phyloP scores from a whole-genome alignment of 2,888 invertebrate species.

The Orthosia gracilis region DNA sequence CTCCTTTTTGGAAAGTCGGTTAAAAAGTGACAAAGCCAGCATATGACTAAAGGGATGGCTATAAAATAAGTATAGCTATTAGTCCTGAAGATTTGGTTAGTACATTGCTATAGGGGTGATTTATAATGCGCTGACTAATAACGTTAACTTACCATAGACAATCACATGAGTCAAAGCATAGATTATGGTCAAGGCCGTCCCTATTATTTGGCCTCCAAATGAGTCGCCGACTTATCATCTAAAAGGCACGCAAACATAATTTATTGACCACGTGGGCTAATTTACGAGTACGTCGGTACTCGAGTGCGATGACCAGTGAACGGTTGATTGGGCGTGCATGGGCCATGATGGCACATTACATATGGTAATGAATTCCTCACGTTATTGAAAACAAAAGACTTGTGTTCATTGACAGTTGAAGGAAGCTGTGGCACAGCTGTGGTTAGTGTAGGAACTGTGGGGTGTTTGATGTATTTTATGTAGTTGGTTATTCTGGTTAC shows the following conservation, averaged over 20 bases:
- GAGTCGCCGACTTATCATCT: conserved; percentile 23
- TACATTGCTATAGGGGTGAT: not conserved
- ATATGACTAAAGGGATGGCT: no score
- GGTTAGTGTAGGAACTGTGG: conserved; percentile 36
- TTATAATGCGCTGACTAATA: not conserved
- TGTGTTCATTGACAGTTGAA: conserved; percentile 44
- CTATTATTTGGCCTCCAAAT: conserved; percentile 30
- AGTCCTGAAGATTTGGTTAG: not conserved
- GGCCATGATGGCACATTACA: conserved; percentile 34
- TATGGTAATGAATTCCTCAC: conserved; percentile 51
- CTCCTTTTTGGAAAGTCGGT: no score
- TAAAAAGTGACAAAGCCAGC: no score
- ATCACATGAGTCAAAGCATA: conserved; percentile 31
- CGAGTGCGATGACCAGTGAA: conserved; percentile 56
- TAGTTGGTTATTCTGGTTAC: not conserved
- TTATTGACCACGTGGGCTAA: conserved; percentile 44
- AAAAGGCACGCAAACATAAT: conserved; percentile 36
- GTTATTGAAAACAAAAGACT: conserved; percentile 60
- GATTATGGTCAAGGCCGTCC: conserved; percentile 31
- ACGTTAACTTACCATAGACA: not conserved
- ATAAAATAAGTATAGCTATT: no score
- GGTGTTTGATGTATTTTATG: conserved; percentile 15
- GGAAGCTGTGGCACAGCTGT: conserved; percentile 65
- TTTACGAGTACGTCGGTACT: conserved; percentile 34
- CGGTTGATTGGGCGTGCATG: conserved; percentile 48